Percentiles rank a stretch among this genome's conserved stretches.
Evolutionary conservation across 1,140 invertebrate genomes (phyloP).

Genomic region (Hermatobates lingyangjiaoensis): DNA sequence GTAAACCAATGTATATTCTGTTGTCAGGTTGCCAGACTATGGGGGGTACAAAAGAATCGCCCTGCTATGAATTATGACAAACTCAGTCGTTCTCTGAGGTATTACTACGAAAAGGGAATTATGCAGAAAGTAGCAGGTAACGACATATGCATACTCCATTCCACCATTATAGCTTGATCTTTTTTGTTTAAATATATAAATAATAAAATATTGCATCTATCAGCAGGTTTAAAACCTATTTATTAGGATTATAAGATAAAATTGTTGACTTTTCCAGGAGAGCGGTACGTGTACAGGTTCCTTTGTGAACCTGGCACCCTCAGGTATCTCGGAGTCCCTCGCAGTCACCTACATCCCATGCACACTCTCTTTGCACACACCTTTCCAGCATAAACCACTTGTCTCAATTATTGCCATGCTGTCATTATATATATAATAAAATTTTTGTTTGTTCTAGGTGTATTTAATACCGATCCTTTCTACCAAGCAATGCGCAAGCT

Average conservation of each 20-base stretch:
- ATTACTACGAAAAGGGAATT: constrained; percentile 95
- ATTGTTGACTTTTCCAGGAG: constrained; percentile 35
- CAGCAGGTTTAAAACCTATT: neutral
- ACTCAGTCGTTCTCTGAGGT: constrained; percentile 72
- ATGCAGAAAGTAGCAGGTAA: constrained; percentile 91
- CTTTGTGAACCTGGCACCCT: constrained; percentile 88
- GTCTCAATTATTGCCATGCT: too few species aligned
- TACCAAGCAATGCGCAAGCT: too few species aligned
- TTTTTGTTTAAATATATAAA: neutral
- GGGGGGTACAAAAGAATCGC: constrained; percentile 71
- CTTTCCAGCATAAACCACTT: too few species aligned
- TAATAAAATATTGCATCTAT: neutral
- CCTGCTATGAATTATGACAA: constrained; percentile 97
- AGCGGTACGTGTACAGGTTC: constrained; percentile 90
- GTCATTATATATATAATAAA: too few species aligned
- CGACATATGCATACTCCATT: neutral
- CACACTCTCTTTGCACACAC: too few species aligned
- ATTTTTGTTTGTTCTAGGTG: too few species aligned
- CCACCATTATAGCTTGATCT: neutral
- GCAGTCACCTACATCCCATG: too few species aligned
- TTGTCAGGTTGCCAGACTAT: constrained; percentile 60
- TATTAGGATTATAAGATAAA: neutral
- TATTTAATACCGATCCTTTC: too few species aligned
- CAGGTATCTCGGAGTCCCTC: too few species aligned
- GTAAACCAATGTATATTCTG: too few species aligned